Evolutionary conservation across 2,113 vertebrate species (phyloP), one percentile per base, ranked within the genome.

Genomic region (Caretta caretta): DNA sequence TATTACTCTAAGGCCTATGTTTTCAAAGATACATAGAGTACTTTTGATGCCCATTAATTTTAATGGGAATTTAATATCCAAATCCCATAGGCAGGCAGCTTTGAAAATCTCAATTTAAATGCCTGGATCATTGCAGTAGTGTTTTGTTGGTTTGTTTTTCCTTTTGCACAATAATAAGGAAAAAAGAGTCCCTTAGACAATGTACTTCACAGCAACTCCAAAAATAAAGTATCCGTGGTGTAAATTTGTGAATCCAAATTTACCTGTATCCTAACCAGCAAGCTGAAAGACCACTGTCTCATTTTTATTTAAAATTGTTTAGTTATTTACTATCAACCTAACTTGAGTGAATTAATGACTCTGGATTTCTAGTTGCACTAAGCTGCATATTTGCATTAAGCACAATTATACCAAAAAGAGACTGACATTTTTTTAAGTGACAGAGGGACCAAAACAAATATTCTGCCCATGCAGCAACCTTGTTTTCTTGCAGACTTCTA

Each of bases 401-500:
- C 62, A n/a, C 35, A 69, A 69, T 6, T 72, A 72, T 9, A 72
- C 17, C 65, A 38, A 72, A 72, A 72, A 38, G 19, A 72, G 35
- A 72, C n/a, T 38, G 8, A 72, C 9, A 84, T 79, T 38, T 90
- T 90, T 87, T 92, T 79, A n/a, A 86, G 51, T 82, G 56, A 91
- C 46, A 94, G 57, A 54, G 87, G 56, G n/a, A 72, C 87, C 92
- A 93, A 96, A 92, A 90, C 69, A 72, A 72, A 72, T 20, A 69
- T n/a, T 38, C 9, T 72, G 16, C 9, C n/a, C 65, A 38, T 38
- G 17, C n/a, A 81, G 42, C 83, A 92, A 81, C 48, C 94, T 90
- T 89, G 79, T 82, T 93, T 94, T 96, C 92, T 80, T 89, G 16
- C 72, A 97, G 62, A 90, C 51, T 95, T 92, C 20, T 87, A 81